Conservation (phyloP, 2,113 vertebrate genomes). For the Nanger granti region DNA sequence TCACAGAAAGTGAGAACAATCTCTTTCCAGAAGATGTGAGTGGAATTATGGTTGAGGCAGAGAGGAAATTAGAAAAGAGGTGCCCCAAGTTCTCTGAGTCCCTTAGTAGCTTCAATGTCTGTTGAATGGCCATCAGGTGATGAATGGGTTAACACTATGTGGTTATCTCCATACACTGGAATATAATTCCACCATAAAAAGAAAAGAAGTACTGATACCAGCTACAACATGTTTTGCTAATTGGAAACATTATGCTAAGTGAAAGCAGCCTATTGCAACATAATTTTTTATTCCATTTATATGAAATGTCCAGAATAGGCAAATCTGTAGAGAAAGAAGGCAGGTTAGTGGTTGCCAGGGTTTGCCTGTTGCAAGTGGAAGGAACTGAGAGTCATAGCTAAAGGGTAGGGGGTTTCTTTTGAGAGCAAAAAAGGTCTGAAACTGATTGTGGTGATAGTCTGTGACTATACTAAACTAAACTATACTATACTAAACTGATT, state of each 20-base stretch:
- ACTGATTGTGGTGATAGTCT: not conserved
- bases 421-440: not conserved
- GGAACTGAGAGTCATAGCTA: not conserved
- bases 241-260: not conserved
- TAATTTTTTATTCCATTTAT: not conserved
- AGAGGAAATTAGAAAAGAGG: not conserved
- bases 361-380: fast-evolving
- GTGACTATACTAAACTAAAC: not conserved
- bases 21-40: not conserved
- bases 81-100: not conserved
- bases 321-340: not conserved
- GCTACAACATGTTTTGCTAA: not conserved
- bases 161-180: not conserved
- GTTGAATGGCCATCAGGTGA: not conserved
- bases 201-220: not conserved
- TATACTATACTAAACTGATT: not conserved
- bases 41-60: not conserved
- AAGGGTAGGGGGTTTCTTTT: not conserved
- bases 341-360: not conserved
- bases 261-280: not conserved
- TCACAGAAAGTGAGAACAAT: not conserved
- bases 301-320: not conserved
- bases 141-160: not conserved
- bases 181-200: not conserved
- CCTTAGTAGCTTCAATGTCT: not conserved